Percentiles rank a stretch among this genome's conserved stretches.
These are phyloP conservation scores for Yasuhikotakia modesta DNA, from an alignment of 2,797 vertebrate genomes.

Conservation along the genomic window DNA sequence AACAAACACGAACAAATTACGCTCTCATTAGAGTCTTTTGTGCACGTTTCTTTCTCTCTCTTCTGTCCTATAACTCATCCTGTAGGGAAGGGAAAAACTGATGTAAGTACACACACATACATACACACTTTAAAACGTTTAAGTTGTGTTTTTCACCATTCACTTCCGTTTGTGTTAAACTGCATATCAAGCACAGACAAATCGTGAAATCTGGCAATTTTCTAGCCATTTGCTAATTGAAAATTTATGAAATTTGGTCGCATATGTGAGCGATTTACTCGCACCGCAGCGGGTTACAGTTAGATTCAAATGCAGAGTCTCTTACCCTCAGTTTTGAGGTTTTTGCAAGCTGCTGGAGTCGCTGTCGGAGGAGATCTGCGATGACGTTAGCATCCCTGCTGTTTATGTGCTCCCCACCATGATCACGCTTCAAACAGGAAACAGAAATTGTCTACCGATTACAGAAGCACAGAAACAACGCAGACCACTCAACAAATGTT, in stretches of 20 bases:
- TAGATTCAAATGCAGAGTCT: not conserved
- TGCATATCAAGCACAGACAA: too few relatives aligned
- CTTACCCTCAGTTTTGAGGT: constrained; percentile 81
- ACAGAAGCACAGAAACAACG: not conserved
- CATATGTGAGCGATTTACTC: too few relatives aligned
- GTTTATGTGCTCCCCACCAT: constrained; percentile 84
- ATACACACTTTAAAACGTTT: too few relatives aligned
- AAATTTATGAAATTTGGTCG: too few relatives aligned
- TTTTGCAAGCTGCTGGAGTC: constrained; percentile 75
- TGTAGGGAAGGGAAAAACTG: constrained; percentile 35
- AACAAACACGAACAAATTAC: constrained; percentile 34
- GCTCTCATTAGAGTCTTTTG: constrained; percentile 30
- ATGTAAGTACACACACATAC: too few relatives aligned
- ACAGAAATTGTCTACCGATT: not conserved
- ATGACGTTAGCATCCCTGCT: constrained; percentile 85
- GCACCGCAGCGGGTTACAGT: too few relatives aligned
- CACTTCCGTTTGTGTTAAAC: too few relatives aligned
- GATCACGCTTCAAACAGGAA: constrained; percentile 70
- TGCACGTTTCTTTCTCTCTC: constrained; percentile 7
- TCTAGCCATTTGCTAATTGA: too few relatives aligned
- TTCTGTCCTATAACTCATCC: constrained; percentile 75
- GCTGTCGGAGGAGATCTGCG: constrained; percentile 77
- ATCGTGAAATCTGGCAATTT: too few relatives aligned
- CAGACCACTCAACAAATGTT: not conserved
- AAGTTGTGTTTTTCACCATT: too few relatives aligned